Conservation (phyloP, 2,113 vertebrate species). For the Rafetus swinhoei region DNA sequence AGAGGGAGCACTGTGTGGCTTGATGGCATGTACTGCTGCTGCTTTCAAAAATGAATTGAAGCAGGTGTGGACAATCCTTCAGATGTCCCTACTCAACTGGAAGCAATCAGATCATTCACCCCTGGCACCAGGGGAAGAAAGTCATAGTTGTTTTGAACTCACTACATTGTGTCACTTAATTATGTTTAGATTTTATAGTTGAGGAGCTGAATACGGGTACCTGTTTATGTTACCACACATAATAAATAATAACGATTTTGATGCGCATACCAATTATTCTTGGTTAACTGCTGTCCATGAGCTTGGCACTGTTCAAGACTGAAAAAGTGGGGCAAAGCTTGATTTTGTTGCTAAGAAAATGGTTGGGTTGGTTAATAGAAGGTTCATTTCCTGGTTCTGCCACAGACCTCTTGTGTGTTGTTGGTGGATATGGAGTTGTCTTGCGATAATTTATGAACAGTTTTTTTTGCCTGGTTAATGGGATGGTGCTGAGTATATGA, state of each 20-base stretch:
- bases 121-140: accelerated
- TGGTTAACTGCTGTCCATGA: not conserved
- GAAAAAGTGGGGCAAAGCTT: not conserved
- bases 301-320: not conserved
- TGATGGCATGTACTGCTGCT: not conserved
- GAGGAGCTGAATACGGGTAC: not conserved
- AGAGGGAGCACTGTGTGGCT: accelerated
- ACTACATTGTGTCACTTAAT: not conserved
- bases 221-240: accelerated
- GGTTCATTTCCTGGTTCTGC: not conserved
- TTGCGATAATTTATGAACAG: not conserved
- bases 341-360: not conserved
- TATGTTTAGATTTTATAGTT: not conserved
- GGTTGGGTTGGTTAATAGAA: not conserved
- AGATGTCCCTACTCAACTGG: not conserved
- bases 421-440: not conserved
- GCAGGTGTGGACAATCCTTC: not conserved
- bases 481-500: no score
- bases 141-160: not conserved
- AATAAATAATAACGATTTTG: not conserved
- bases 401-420: not conserved
- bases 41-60: not conserved
- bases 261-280: accelerated
- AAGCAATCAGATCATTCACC: not conserved
- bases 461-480: not conserved